Percentiles rank a stretch among this genome's conserved stretches.
These are phyloP conservation scores for Neodiprion lecontei DNA, from an alignment of 1,140 invertebrate genomes.

Conservation along the genomic window DNA sequence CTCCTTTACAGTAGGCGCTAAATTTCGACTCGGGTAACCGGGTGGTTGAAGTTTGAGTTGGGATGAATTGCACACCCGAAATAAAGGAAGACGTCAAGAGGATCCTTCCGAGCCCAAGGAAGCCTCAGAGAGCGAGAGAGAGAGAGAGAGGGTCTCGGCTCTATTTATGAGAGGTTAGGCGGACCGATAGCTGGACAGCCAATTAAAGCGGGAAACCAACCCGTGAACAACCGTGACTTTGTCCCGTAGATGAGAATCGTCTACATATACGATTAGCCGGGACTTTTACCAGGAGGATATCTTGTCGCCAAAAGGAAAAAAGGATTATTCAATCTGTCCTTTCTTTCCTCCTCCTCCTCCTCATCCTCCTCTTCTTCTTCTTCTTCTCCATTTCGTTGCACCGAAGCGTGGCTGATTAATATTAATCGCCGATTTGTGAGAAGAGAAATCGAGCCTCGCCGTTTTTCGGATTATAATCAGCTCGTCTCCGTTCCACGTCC, in stretches of 20 bases:
- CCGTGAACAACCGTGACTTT: slow-evolving; percentile 34
- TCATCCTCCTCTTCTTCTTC: not conserved
- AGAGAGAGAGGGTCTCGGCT: not conserved
- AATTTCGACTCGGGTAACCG: too few species aligned
- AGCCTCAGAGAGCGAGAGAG: not conserved
- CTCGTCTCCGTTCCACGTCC: too few species aligned
- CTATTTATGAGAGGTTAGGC: slow-evolving; percentile 41
- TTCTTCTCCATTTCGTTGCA: not conserved
- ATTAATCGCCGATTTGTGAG: too few species aligned
- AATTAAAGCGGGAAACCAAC: slow-evolving; percentile 42
- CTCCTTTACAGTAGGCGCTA: too few species aligned
- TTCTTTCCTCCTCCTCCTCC: not conserved
- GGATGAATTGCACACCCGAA: not conserved
- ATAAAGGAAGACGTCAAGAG: slow-evolving; percentile 11
- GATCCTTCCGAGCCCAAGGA: not conserved
- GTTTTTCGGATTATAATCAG: too few species aligned
- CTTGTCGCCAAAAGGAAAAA: too few species aligned
- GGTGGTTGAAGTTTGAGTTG: too few species aligned
- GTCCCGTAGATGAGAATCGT: not conserved
- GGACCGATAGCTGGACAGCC: slow-evolving; percentile 36
- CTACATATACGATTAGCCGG: too few species aligned
- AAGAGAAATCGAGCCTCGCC: too few species aligned
- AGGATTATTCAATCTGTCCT: not conserved
- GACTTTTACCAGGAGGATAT: too few species aligned
- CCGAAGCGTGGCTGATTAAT: not conserved